phyloP scores from a whole-genome alignment of 1,140 invertebrate species.

The Drosophila pachea region DNA sequence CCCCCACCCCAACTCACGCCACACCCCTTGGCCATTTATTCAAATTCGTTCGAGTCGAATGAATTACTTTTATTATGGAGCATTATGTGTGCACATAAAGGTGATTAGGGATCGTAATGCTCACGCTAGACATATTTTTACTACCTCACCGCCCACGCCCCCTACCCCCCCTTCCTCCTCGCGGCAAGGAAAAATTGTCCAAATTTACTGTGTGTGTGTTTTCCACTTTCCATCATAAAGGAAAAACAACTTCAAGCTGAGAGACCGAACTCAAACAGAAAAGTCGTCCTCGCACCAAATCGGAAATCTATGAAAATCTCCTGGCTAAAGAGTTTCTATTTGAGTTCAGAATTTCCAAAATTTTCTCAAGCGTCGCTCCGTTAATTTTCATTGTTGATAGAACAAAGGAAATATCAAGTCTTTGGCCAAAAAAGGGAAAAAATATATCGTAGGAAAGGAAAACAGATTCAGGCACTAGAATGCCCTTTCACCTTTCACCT shows the following conservation, averaged over 20 bases:
- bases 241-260: too few relatives aligned
- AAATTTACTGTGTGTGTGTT: too few relatives aligned
- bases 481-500: background rate
- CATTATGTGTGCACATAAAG: background rate
- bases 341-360: background rate
- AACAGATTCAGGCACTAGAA: too few relatives aligned
- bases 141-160: too few relatives aligned
- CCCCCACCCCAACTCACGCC: too few relatives aligned
- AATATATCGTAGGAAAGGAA: background rate
- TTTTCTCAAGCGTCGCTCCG: background rate
- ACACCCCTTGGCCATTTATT: constrained; percentile 26
- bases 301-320: too few relatives aligned
- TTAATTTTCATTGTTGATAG: background rate
- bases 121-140: too few relatives aligned
- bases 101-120: background rate
- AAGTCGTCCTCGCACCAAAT: too few relatives aligned
- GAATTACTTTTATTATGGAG: constrained; percentile 29
- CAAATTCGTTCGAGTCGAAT: constrained; percentile 7
- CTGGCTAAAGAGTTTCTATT: background rate
- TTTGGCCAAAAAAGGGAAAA: background rate
- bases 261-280: too few relatives aligned
- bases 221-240: too few relatives aligned
- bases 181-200: too few relatives aligned
- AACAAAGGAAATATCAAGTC: background rate
- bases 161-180: too few relatives aligned